Evolutionary conservation across 2,113 vertebrate genomes (phyloP).

Genomic region (Aldabrachelys gigantea): DNA sequence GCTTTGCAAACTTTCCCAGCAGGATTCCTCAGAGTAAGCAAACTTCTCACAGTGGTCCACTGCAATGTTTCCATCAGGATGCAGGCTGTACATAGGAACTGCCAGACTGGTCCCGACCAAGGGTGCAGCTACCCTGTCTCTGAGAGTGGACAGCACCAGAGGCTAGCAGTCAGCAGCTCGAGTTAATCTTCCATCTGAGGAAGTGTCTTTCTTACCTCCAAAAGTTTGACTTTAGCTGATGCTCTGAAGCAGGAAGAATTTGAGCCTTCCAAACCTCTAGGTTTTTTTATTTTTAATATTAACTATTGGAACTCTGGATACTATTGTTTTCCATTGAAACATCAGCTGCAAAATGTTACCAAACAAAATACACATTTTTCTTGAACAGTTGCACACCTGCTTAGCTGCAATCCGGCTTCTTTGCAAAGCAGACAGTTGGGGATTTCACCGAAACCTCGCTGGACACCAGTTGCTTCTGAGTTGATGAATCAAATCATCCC

Average conservation of each 20-base stretch:
- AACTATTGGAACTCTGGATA: neutral
- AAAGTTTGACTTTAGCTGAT: neutral
- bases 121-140: neutral
- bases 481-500: neutral
- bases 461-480: slow-evolving; percentile 55
- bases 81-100: neutral
- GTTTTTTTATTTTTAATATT: rapidly evolving
- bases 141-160: neutral
- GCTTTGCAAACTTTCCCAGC: neutral
- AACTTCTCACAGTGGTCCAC: neutral
- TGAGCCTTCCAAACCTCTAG: neutral
- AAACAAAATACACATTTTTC: neutral
- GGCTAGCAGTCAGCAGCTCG: neutral
- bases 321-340: neutral
- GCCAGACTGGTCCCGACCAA: neutral
- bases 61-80: neutral
- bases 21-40: neutral
- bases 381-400: slow-evolving; percentile 48
- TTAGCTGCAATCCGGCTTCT: neutral
- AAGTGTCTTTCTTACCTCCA: neutral
- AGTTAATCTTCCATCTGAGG: neutral
- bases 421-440: neutral
- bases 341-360: neutral
- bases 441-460: slow-evolving; percentile 41
- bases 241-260: neutral